A percentile compares a stretch with the other conserved stretches of the same genome.
Evolutionary conservation across 2,888 invertebrate genomes (phyloP).

Genomic region (Mycalesis mineus): DNA sequence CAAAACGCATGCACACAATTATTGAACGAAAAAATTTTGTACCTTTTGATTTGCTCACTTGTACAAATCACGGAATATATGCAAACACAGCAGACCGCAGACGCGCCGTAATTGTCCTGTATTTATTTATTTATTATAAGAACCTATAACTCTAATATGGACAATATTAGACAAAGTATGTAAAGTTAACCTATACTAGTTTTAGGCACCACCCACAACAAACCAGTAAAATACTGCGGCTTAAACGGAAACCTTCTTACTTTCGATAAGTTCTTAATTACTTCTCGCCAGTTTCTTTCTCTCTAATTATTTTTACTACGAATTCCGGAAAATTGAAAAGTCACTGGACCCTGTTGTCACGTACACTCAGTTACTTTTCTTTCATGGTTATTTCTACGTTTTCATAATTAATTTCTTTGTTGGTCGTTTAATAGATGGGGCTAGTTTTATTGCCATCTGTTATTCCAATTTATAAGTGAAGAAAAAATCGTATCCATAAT

Average conservation of each 20-base stretch:
- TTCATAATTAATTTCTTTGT: not conserved
- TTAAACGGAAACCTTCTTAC: not conserved
- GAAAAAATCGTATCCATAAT: too few relatives aligned
- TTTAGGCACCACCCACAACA: not conserved
- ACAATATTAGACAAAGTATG: too few relatives aligned
- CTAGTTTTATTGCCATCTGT: not conserved
- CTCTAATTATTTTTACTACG: not conserved
- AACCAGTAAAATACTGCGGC: not conserved
- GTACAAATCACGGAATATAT: too few relatives aligned
- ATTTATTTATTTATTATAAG: too few relatives aligned
- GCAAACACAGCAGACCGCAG: too few relatives aligned
- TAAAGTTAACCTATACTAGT: too few relatives aligned
- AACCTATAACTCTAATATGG: too few relatives aligned
- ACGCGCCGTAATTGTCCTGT: too few relatives aligned
- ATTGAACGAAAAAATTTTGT: too few relatives aligned
- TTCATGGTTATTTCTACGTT: not conserved
- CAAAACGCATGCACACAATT: too few relatives aligned
- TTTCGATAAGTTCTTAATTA: not conserved
- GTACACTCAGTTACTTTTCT: not conserved
- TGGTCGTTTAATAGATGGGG: not conserved
- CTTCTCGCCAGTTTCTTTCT: not conserved
- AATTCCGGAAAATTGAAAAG: not conserved
- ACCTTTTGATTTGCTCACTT: too few relatives aligned
- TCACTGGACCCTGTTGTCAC: not conserved
- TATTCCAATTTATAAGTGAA: too few relatives aligned